Base-by-base conservation (phyloP, 2,797 vertebrate genomes). In the Lagodon rhomboides region DNA sequence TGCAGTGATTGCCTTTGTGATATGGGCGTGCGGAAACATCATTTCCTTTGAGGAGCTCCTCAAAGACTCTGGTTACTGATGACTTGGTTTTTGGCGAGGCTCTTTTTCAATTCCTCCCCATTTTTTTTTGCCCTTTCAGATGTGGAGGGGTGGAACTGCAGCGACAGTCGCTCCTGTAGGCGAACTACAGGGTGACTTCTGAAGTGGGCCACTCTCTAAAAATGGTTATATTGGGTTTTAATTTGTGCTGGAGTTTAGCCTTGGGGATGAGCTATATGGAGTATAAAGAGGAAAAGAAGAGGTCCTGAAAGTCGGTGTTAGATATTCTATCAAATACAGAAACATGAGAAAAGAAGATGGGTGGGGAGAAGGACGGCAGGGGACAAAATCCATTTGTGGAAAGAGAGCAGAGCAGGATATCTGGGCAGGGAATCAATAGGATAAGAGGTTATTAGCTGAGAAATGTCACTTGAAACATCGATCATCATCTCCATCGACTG, bases 371-470 rank as follows among this genome's bases (percentile, higher is more conserved):
- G 86, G 82, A 92, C 74, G 80, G 82, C 77, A 46, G 80, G 80
- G 80, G 75, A 88, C 81, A 87, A 73, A 89, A 89, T 92, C 87
- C 56, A 91, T 94, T 91, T 91, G 84, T 85, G 82, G 86, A 87
- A 91, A 90, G 80, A 85, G 86, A 87, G 83, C 78, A 87, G 81
- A 87, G 85, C 79, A 74, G 86, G 76, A 82, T 87, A 92, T 89
- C 86, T 89, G 72, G 85, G 83, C 83, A 85, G 85, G n/a, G 84
- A 89, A 94, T 93, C 91, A 88, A 94, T 93, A 87, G 91, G 87
- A 92, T 92, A 93, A 92, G 91, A 94, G 92, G 90, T 92, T 93
- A 93, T 94, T 94, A 92, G 91, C 89, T 91, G 86, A 87, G 90
- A 92, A 93, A 94, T 92, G 91, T 90, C 92, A 90, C 92, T 91